Percentiles rank a stretch among this genome's conserved stretches.
phyloP scores from a whole-genome alignment of 2,113 vertebrate genomes.

The Symphodus melops region DNA sequence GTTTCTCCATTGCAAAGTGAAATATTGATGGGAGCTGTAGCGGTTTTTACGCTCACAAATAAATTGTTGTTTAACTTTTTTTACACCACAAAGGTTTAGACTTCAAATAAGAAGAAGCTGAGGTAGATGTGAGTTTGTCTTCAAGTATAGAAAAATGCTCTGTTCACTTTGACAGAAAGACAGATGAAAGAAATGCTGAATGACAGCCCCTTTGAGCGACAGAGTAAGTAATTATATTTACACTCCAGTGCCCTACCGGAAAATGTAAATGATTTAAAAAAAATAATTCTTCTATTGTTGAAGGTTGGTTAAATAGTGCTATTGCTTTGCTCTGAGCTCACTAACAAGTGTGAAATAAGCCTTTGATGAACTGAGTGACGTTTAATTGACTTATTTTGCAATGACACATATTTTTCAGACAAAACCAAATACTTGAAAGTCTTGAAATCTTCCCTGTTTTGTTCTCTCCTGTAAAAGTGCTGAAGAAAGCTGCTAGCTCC shows the following conservation, averaged over 20 bases:
- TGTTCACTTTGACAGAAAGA: no score
- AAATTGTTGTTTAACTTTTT: no score
- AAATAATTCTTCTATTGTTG: neutral
- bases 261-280: no score
- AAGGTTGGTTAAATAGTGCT: neutral
- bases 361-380: neutral
- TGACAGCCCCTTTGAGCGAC: no score
- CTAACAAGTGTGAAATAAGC: neutral
- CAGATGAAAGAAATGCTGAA: no score
- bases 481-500: neutral
- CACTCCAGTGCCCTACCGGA: neutral
- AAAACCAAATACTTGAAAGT: neutral
- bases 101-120: no score
- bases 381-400: neutral
- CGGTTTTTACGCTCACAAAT: no score
- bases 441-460: constrained; percentile 12
- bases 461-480: neutral
- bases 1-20: no score
- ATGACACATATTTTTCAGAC: neutral
- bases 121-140: no score
- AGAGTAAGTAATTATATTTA: neutral
- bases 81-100: no score
- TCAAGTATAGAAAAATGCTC: no score
- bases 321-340: neutral
- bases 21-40: no score